Evolutionary conservation across 2,113 vertebrate species (phyloP).

Genomic region (Ovis canadensis): DNA sequence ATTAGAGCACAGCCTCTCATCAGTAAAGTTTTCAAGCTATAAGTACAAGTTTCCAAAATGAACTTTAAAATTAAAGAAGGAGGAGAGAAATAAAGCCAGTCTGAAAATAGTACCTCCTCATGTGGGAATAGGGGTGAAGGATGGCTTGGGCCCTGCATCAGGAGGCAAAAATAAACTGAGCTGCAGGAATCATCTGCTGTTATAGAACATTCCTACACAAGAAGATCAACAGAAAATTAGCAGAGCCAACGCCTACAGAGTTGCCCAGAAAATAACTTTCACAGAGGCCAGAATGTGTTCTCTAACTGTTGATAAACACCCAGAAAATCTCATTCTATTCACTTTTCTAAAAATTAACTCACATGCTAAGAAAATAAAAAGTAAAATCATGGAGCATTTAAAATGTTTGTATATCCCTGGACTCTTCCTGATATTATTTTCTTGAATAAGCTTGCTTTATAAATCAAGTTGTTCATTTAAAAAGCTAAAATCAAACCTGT

Average conservation of each 20-base stretch:
- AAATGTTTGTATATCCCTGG: background rate
- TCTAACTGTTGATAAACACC: background rate
- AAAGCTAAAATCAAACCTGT: background rate
- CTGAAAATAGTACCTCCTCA: background rate
- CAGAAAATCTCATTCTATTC: background rate
- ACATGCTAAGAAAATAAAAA: background rate
- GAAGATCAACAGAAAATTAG: conserved; percentile 8
- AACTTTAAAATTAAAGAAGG: conserved; percentile 23
- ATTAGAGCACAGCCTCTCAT: conserved; percentile 7
- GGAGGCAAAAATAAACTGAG: background rate
- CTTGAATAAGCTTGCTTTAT: background rate
- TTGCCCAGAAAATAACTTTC: background rate
- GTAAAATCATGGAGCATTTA: background rate
- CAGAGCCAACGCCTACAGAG: background rate
- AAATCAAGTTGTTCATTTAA: background rate
- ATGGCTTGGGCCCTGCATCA: background rate
- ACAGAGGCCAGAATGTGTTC: background rate
- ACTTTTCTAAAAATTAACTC: conserved; percentile 6
- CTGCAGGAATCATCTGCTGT: background rate
- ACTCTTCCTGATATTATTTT: background rate
- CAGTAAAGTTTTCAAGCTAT: conserved; percentile 41
- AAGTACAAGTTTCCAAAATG: conserved; percentile 29
- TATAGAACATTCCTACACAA: background rate
- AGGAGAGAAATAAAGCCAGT: conserved; percentile 7
- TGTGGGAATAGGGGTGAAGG: background rate